A percentile compares a stretch with the other conserved stretches of the same genome.
Conservation (phyloP, 2,888 invertebrate species). For the Drosophila leonis region DNA sequence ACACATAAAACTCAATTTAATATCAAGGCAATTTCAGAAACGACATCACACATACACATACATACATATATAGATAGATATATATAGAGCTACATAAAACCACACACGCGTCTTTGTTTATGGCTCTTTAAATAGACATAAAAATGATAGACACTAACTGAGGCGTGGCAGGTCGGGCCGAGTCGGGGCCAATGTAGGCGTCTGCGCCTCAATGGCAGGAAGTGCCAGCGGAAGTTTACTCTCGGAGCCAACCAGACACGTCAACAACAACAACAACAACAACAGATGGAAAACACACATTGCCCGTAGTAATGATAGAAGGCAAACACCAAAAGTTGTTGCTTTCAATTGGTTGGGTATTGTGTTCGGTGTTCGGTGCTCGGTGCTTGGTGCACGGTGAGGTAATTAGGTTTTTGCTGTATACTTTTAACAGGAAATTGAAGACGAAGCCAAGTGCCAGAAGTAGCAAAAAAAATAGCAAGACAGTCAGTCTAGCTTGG, state of each 20-base stretch:
- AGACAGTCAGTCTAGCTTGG: not conserved
- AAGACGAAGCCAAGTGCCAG: conserved; percentile 31
- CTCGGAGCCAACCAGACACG: conserved; percentile 51
- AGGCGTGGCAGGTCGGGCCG: conserved; percentile 11
- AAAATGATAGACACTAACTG: conserved; percentile 69
- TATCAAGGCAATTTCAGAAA: conserved; percentile 47
- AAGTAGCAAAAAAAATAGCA: not conserved
- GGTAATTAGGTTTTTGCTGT: conserved; percentile 57
- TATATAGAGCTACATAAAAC: conserved; percentile 22
- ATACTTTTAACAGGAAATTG: conserved; percentile 61
- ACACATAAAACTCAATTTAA: conserved; percentile 79
- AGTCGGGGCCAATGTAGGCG: conserved; percentile 29
- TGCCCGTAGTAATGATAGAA: conserved; percentile 43
- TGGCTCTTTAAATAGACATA: conserved; percentile 72
- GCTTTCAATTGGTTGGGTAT: conserved; percentile 42
- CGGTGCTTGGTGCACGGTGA: conserved; percentile 9
- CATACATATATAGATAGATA: conserved; percentile 4
- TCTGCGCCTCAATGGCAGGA: conserved; percentile 60
- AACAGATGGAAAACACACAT: conserved; percentile 22
- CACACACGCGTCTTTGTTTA: conserved; percentile 57
- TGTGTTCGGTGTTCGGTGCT: conserved; percentile 1
- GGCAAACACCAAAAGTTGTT: conserved; percentile 49
- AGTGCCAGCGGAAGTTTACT: conserved; percentile 72
- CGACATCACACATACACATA: conserved; percentile 20
- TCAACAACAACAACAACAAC: conserved; percentile 49